phyloP scores from a whole-genome alignment of 2,113 vertebrate genomes.

The Periophthalmodon schlosseri region DNA sequence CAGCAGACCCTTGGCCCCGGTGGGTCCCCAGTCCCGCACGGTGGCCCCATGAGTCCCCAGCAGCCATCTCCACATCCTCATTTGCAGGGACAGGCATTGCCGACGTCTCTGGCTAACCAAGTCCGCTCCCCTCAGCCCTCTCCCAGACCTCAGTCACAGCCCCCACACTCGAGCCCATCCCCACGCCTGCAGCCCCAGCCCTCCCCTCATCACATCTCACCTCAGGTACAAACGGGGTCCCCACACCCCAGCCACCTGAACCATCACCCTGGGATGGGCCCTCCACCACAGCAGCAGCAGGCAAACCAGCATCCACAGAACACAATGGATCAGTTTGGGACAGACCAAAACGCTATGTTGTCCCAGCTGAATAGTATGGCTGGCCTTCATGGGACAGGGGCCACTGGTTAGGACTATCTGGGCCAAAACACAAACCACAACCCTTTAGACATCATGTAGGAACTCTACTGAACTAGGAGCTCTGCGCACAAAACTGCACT shows the following conservation, averaged over 20 bases:
- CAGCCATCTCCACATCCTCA: constrained; percentile 88
- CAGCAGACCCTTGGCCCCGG: constrained; percentile 77
- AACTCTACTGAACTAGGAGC: constrained; percentile 56
- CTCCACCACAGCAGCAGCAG: constrained; percentile 87
- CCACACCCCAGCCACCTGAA: constrained; percentile 87
- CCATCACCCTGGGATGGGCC: constrained; percentile 82
- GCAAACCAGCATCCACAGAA: constrained; percentile 83
- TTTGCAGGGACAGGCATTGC: constrained; percentile 85
- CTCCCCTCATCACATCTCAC: constrained; percentile 95
- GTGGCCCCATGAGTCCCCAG: constrained; percentile 87
- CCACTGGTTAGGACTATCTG: constrained; percentile 86
- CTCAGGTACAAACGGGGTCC: constrained; percentile 95
- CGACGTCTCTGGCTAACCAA: constrained; percentile 90
- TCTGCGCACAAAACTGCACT: constrained; percentile 72
- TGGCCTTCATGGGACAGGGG: constrained; percentile 87
- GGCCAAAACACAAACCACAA: constrained; percentile 92
- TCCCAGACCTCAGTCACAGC: constrained; percentile 91
- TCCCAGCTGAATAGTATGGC: constrained; percentile 92
- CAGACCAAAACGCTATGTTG: constrained; percentile 83
- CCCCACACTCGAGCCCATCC: constrained; percentile 95
- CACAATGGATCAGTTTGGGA: constrained; percentile 79
- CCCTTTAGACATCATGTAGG: constrained; percentile 95
- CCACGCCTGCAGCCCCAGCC: constrained; percentile 96
- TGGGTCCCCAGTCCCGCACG: constrained; percentile 84
- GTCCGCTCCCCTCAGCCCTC: constrained; percentile 96